Conservation (phyloP, 2,113 vertebrate species). For the Diglossa brunneiventris region DNA sequence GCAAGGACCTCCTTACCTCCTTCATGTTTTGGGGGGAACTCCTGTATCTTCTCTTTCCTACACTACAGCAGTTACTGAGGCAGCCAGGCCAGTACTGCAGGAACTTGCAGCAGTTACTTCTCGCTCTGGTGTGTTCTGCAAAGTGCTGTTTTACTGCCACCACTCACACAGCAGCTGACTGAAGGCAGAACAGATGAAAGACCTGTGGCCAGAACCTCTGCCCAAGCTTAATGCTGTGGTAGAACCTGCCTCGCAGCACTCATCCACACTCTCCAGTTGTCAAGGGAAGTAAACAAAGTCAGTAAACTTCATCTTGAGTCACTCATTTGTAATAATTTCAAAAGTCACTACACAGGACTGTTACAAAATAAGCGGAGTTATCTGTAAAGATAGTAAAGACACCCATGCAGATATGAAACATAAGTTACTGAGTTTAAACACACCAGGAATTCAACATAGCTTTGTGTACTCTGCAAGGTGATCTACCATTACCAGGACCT, state of each 20-base stretch:
- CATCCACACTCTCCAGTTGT: not conserved
- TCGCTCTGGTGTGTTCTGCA: not conserved
- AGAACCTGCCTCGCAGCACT: not conserved
- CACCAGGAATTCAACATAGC: not conserved
- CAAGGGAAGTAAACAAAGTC: conserved; percentile 56
- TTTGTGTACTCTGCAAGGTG: not conserved
- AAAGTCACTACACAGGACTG: not conserved
- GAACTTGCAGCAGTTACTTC: not conserved
- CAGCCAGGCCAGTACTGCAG: not conserved
- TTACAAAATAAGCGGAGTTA: conserved; percentile 10
- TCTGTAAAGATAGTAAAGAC: not conserved
- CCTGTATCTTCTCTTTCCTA: not conserved
- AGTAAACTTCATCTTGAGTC: conserved; percentile 54
- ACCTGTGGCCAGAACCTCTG: not conserved
- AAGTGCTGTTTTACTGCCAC: not conserved
- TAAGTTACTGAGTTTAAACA: not conserved
- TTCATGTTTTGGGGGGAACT: not conserved
- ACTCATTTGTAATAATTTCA: not conserved
- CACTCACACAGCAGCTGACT: not conserved
- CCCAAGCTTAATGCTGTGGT: not conserved
- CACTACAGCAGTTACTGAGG: not conserved
- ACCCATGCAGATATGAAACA: not conserved
- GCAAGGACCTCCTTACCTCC: not conserved
- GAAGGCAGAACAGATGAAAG: not conserved
- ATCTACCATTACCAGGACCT: not conserved